These are phyloP conservation scores for Piliocolobus tephrosceles DNA, from an alignment of 2,113 vertebrate species.

Conservation along the genomic window DNA sequence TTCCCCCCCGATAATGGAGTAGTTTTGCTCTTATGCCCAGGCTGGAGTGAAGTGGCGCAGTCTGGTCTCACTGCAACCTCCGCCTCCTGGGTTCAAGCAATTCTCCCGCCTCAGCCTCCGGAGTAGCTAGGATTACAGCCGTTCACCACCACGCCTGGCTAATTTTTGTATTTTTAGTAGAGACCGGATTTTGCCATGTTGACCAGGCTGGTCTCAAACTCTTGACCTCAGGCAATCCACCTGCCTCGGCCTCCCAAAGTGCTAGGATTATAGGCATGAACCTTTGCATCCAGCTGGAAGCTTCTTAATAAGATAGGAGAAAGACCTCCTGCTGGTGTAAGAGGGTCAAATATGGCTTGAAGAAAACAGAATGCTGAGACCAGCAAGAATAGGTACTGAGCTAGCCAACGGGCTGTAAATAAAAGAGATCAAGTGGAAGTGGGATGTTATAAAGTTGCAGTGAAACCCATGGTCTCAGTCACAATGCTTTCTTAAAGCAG, in stretches of 20 bases:
- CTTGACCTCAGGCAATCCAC: too few relatives aligned
- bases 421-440: background rate
- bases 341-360: background rate
- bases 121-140: too few relatives aligned
- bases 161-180: too few relatives aligned
- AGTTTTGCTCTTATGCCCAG: too few relatives aligned
- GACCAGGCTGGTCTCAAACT: too few relatives aligned
- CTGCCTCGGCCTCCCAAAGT: too few relatives aligned
- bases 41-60: too few relatives aligned
- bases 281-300: fast-evolving
- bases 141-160: fast-evolving
- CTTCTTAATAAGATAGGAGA: background rate
- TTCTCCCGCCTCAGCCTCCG: too few relatives aligned
- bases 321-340: background rate
- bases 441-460: background rate
- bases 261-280: too few relatives aligned
- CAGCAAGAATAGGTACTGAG: background rate
- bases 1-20: fast-evolving
- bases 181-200: too few relatives aligned
- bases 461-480: background rate
- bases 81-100: too few relatives aligned
- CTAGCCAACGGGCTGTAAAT: background rate
- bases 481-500: background rate
- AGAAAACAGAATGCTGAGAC: background rate
- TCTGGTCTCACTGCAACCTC: too few relatives aligned